These are phyloP conservation scores for pig (Sus scrofa) DNA, from an alignment of 2,113 vertebrate species.

Conservation along the genomic window T2T-Sscrofa CM000829.6:41850501-41851000, in stretches of 20 bases:
- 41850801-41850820: constrained; percentile 61
- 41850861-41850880: constrained; percentile 47
- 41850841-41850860: constrained; percentile 77
- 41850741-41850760: constrained; percentile 11
- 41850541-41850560: constrained; percentile 88
- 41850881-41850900: constrained; percentile 52
- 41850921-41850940: constrained; percentile 70
- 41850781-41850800: constrained; percentile 70
- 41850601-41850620: constrained; percentile 85
- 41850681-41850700: constrained; percentile 78
- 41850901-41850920: constrained; percentile 72
- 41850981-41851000: constrained; percentile 14
- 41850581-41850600: constrained; percentile 85
- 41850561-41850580: constrained; percentile 87
- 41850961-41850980: constrained; percentile 68
- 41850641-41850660: constrained; percentile 80
- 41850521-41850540: constrained; percentile 86
- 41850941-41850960: constrained; percentile 64
- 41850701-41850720: constrained; percentile 64
- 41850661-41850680: constrained; percentile 80
- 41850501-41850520: constrained; percentile 88
- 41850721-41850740: constrained; percentile 69
- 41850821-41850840: constrained; percentile 51
- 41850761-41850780: constrained; percentile 64
- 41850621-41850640: constrained; percentile 84